Conservation (phyloP, 2,888 invertebrate genomes). For the Pelosia muscerda region DNA sequence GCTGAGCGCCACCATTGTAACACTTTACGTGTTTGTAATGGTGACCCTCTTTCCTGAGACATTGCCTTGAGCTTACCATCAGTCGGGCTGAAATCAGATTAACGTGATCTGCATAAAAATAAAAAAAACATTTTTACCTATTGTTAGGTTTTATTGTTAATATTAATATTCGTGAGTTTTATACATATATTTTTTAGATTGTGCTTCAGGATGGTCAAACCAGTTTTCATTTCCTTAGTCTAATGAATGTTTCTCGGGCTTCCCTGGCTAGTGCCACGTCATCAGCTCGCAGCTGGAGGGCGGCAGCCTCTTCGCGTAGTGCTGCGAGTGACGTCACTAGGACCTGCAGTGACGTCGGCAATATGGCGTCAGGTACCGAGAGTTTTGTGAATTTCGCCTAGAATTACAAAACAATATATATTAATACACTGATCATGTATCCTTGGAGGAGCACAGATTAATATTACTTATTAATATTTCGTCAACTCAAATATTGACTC, state of each 20-base stretch:
- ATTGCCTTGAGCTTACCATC: too few relatives aligned
- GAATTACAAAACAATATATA: slow-evolving; percentile 30
- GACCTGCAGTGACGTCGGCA: slow-evolving; percentile 65
- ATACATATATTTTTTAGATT: neutral
- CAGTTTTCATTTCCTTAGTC: slow-evolving; percentile 58
- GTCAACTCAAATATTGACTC: too few relatives aligned
- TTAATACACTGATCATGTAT: neutral
- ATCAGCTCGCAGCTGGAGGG: slow-evolving; percentile 66
- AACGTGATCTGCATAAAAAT: too few relatives aligned
- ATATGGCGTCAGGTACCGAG: slow-evolving; percentile 62
- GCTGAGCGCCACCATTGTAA: too few relatives aligned
- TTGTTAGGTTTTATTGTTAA: neutral
- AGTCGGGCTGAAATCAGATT: too few relatives aligned
- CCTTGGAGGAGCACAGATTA: too few relatives aligned
- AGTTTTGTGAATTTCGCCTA: slow-evolving; percentile 74
- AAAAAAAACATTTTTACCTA: too few relatives aligned
- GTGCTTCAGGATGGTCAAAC: neutral
- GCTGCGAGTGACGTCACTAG: slow-evolving; percentile 57
- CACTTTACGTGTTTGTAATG: too few relatives aligned
- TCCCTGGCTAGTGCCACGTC: slow-evolving; percentile 69
- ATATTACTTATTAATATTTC: too few relatives aligned
- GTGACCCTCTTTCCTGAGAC: too few relatives aligned
- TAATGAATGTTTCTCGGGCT: slow-evolving; percentile 68
- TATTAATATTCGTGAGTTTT: neutral
- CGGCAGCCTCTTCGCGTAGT: slow-evolving; percentile 61